Conservation (phyloP, 2,888 invertebrate genomes). For the Meteorus colon region DNA sequence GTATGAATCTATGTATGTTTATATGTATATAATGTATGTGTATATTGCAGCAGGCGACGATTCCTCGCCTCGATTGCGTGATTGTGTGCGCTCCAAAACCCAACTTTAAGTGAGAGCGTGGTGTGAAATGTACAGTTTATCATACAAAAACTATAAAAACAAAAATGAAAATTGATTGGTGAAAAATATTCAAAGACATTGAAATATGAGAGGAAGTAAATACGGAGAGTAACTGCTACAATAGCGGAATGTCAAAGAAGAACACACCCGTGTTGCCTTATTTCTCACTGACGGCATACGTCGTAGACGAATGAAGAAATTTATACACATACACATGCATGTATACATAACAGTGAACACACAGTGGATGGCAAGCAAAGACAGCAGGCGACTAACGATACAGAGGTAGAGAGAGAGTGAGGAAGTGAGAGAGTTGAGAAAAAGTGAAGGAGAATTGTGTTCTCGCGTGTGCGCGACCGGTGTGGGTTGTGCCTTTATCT, state of each 20-base stretch:
- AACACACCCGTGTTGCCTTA: constrained; percentile 24
- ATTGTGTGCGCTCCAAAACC: constrained; percentile 24
- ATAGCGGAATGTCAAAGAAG: constrained; percentile 53
- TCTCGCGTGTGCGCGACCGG: constrained; percentile 56
- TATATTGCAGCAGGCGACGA: constrained; percentile 37
- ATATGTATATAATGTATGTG: constrained; percentile 42
- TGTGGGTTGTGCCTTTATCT: constrained; percentile 52
- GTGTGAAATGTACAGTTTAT: constrained; percentile 1
- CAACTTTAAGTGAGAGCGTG: constrained; percentile 34
- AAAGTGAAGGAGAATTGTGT: constrained; percentile 39
- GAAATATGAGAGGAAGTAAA: constrained; percentile 45
- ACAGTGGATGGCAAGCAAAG: constrained; percentile 26
- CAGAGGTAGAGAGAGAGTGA: not conserved
- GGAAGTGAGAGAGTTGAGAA: not conserved
- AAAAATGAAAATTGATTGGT: constrained; percentile 30
- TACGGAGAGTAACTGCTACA: constrained; percentile 48
- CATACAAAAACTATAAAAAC: constrained; percentile 41
- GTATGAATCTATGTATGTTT: constrained; percentile 12
- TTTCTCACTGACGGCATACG: constrained; percentile 16
- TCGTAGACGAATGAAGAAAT: constrained; percentile 24
- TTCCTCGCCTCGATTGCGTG: constrained; percentile 23
- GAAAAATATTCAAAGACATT: too few relatives aligned
- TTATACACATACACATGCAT: not conserved
- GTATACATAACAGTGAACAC: not conserved
- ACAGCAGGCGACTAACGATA: constrained; percentile 33